Conservation (phyloP, 92 coral and sea anemone genomes). For the Palythoa grandis region DNA sequence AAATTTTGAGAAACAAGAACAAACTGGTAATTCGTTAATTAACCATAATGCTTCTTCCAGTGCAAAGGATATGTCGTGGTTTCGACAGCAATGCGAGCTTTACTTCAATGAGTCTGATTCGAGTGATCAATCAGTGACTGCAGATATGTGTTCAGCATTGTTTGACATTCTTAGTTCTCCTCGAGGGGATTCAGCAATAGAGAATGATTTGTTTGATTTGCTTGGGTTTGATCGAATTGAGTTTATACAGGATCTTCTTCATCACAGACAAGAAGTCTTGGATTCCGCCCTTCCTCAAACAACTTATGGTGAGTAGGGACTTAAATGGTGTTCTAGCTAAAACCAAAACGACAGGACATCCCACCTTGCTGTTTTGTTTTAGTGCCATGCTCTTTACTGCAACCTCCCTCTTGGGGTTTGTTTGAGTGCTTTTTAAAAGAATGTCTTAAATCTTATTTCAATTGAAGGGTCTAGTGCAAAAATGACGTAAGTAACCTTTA, state of each 20-base stretch:
- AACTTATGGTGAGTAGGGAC: constrained; percentile 18
- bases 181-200: constrained; percentile 80
- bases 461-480: too few relatives aligned
- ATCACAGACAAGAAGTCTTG: constrained; percentile 70
- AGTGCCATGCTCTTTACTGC: too few relatives aligned
- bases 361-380: too few relatives aligned
- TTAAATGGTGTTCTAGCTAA: background rate
- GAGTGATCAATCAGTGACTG: constrained; percentile 67
- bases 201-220: constrained; percentile 91
- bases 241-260: constrained; percentile 79
- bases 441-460: too few relatives aligned
- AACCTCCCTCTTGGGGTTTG: too few relatives aligned
- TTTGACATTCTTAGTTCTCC: constrained; percentile 96
- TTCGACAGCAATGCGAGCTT: constrained; percentile 75
- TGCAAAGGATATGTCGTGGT: constrained; percentile 68
- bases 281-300: constrained; percentile 41
- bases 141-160: constrained; percentile 89
- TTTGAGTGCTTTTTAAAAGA: too few relatives aligned
- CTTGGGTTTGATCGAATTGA: constrained; percentile 97
- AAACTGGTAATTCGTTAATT: background rate
- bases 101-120: constrained; percentile 61
- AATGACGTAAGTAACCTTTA: too few relatives aligned
- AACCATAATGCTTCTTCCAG: constrained; percentile 10
- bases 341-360: background rate
- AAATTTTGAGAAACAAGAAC: constrained; percentile 13